Evolutionary conservation across 2,797 vertebrate genomes (phyloP).

Genomic region (Falco naumanni): DNA sequence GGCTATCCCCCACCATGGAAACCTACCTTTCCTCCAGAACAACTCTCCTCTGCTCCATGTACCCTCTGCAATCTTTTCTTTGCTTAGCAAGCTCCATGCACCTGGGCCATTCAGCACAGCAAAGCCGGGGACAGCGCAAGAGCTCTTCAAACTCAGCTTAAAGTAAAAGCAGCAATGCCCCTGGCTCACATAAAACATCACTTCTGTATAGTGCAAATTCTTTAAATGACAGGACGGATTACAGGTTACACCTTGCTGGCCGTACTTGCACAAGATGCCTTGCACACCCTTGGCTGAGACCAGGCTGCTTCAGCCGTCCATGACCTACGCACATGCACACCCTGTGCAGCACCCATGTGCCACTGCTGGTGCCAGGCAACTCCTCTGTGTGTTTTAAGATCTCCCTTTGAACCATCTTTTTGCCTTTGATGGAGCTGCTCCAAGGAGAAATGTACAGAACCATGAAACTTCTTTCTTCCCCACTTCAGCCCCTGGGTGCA

Average conservation of each 20-base stretch:
- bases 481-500: background rate
- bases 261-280: background rate
- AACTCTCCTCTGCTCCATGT: background rate
- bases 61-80: background rate
- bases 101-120: background rate
- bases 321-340: accelerated
- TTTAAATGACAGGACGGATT: background rate
- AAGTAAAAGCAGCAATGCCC: background rate
- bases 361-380: background rate
- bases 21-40: background rate
- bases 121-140: background rate
- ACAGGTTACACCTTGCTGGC: background rate
- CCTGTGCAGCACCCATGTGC: accelerated
- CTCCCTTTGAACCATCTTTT: background rate
- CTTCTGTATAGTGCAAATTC: background rate
- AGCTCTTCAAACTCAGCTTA: background rate
- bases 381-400: background rate
- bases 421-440: background rate
- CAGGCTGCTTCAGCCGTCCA: background rate
- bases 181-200: background rate
- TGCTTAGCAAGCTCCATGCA: background rate
- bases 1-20: background rate
- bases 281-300: background rate
- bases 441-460: background rate
- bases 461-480: background rate